Evolutionary conservation across 2,888 invertebrate species (phyloP).

Genomic region (Chloromyia formosa): DNA sequence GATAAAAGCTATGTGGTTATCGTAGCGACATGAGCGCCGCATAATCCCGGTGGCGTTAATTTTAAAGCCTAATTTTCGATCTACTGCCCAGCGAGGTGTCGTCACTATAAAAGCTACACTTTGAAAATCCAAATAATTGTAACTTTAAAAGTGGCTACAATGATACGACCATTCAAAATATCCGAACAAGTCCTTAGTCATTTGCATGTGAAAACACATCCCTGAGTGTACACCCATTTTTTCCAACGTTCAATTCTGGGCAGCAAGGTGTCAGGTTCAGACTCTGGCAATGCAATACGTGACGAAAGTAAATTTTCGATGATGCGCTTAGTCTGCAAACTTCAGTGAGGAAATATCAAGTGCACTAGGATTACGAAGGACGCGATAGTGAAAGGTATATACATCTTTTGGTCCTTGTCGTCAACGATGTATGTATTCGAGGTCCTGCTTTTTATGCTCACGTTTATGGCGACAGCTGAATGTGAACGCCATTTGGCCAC

Average conservation of each 20-base stretch:
- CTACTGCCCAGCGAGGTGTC: no score
- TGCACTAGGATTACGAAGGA: constrained; percentile 44
- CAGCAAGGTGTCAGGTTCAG: constrained; percentile 19
- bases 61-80: no score
- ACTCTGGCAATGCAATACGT: constrained; percentile 38
- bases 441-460: background rate
- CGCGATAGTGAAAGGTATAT: constrained; percentile 4
- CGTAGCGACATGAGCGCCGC: no score
- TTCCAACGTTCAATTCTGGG: background rate
- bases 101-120: no score
- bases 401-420: background rate
- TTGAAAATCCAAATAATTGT: no score
- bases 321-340: constrained; percentile 44
- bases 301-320: constrained; percentile 48
- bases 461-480: constrained; percentile 25
- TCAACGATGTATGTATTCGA: background rate
- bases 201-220: no score
- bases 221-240: no score
- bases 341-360: constrained; percentile 42
- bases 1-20: no score
- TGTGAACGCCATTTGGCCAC: constrained; percentile 23
- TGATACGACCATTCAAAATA: no score
- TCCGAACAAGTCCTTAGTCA: no score
- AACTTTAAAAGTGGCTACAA: no score
- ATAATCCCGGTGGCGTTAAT: no score